A percentile compares a stretch with the other conserved stretches of the same genome.
Evolutionary conservation across 2,797 vertebrate genomes (phyloP).

Genomic region (Enteromius unitaeniatus): DNA sequence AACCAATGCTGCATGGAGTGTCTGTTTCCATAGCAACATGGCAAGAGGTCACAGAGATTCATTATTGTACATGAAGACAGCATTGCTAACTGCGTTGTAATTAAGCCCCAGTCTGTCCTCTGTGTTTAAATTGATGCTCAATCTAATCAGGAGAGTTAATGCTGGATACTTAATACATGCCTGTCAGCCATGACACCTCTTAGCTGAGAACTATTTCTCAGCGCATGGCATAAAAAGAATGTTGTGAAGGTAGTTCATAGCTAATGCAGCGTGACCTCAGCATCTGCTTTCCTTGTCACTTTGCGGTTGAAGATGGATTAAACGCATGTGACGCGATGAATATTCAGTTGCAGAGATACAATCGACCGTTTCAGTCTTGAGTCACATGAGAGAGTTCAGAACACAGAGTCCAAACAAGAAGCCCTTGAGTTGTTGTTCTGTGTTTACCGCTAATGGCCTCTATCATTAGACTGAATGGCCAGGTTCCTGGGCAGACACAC

Average conservation of each 20-base stretch:
- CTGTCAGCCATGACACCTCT: constrained; percentile 26
- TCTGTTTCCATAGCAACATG: constrained; percentile 59
- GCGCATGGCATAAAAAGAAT: not conserved
- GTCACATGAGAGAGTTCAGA: constrained; percentile 7
- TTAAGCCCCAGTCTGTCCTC: constrained; percentile 44
- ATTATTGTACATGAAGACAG: constrained; percentile 51
- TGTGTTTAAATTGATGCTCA: constrained; percentile 38
- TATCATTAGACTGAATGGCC: constrained; percentile 21
- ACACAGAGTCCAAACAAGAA: not conserved
- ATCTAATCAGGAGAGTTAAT: constrained; percentile 35
- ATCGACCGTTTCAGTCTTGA: not conserved
- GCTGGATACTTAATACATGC: constrained; percentile 23
- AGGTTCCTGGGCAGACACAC: constrained; percentile 11
- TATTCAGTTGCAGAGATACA: not conserved
- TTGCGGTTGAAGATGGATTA: not conserved
- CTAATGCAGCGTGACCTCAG: constrained; percentile 4
- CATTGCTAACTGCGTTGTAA: constrained; percentile 42
- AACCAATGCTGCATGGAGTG: constrained; percentile 47
- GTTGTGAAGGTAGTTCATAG: constrained; percentile 5
- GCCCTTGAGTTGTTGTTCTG: not conserved
- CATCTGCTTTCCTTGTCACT: constrained; percentile 8
- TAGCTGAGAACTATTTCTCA: not conserved
- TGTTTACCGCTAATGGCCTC: constrained; percentile 18
- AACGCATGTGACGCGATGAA: not conserved
- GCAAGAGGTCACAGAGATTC: constrained; percentile 48